Evolutionary conservation across 1,140 invertebrate genomes (phyloP).

Genomic region (Brachystomella parvula): DNA sequence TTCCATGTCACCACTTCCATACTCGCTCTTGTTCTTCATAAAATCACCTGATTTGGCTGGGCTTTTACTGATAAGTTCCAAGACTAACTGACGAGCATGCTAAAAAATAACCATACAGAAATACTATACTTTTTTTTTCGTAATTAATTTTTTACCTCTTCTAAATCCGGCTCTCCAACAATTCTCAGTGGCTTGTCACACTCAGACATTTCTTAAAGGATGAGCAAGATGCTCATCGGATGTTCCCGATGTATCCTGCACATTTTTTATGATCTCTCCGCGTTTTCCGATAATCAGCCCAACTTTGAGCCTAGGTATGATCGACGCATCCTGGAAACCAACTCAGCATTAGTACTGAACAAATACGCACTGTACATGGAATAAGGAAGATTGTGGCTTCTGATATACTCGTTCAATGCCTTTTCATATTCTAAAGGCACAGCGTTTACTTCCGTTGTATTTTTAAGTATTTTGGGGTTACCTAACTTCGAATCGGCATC

Average conservation of each 20-base stretch:
- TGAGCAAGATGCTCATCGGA: conserved; percentile 99
- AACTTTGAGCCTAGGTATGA: conserved; percentile 94
- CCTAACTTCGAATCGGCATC: no score
- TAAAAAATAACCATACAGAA: no score
- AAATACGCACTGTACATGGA: no score
- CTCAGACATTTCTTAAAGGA: conserved; percentile 71
- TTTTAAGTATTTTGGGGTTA: no score
- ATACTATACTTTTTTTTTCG: no score
- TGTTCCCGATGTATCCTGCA: conserved; percentile 92
- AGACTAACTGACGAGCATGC: no score
- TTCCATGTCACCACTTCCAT: conserved; percentile 42
- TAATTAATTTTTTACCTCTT: no score
- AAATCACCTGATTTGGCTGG: conserved; percentile 30
- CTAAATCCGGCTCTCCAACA: conserved; percentile 83
- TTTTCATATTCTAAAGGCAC: no score
- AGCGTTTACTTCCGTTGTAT: no score
- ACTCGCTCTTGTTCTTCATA: conserved; percentile 44
- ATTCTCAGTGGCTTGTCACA: conserved; percentile 79
- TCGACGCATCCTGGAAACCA: conserved; percentile 89
- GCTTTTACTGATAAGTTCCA: conserved; percentile 30
- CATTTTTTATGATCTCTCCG: conserved; percentile 93
- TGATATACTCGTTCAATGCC: no score
- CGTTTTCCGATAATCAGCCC: conserved; percentile 95
- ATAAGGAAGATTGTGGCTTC: no score
- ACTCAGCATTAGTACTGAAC: no score